Evolutionary conservation across 2,113 vertebrate species (phyloP).

Genomic region (Charina bottae): DNA sequence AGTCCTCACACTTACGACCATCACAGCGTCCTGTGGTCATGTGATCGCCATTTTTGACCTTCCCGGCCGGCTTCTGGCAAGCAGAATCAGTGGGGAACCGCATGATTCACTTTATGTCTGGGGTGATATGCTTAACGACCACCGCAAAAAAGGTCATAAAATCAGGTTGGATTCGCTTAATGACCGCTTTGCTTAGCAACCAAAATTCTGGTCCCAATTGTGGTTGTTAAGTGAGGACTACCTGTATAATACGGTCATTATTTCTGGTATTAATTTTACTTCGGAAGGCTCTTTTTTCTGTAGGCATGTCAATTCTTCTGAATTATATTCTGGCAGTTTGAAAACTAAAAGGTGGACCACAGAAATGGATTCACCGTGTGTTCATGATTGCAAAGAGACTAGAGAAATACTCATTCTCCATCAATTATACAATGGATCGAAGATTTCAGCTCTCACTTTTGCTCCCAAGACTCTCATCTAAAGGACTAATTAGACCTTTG

Average conservation of each 20-base stretch:
- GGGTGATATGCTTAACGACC: too few species aligned
- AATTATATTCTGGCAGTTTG: not conserved
- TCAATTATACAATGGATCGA: not conserved
- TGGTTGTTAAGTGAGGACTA: too few species aligned
- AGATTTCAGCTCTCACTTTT: not conserved
- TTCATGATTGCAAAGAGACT: not conserved
- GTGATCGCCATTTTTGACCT: too few species aligned
- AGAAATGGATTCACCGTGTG: not conserved
- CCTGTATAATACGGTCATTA: rapidly evolving
- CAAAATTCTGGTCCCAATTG: too few species aligned
- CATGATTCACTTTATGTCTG: too few species aligned
- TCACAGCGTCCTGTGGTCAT: too few species aligned
- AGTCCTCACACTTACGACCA: too few species aligned
- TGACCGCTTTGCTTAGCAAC: too few species aligned
- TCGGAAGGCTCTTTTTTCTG: not conserved
- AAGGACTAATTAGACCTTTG: not conserved
- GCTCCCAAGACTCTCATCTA: not conserved
- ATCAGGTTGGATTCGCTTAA: too few species aligned
- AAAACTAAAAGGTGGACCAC: not conserved
- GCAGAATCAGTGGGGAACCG: too few species aligned
- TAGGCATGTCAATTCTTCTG: not conserved
- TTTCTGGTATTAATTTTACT: not conserved
- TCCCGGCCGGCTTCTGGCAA: too few species aligned
- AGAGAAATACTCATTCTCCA: not conserved
- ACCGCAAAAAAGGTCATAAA: too few species aligned